These are phyloP conservation scores for Bombus difficillimus DNA, from an alignment of 1,140 invertebrate species.

Conservation along the genomic window DNA sequence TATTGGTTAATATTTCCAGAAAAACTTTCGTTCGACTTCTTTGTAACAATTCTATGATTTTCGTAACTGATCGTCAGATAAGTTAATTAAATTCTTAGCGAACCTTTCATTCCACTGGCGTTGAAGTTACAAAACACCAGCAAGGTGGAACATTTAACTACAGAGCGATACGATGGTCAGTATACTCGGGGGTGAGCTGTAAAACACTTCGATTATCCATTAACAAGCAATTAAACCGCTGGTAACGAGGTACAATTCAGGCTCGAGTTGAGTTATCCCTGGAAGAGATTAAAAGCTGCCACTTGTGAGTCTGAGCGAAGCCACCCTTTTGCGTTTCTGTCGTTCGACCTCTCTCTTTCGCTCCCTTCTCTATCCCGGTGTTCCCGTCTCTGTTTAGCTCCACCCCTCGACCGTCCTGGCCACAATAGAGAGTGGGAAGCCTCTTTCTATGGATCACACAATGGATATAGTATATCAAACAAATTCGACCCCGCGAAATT, in stretches of 20 bases:
- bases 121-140: constrained; percentile 16
- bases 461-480: constrained; percentile 80
- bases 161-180: constrained; percentile 5
- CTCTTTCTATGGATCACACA: constrained; percentile 73
- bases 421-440: constrained; percentile 68
- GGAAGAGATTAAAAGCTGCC: constrained; percentile 72
- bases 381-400: constrained; percentile 33
- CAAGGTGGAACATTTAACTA: constrained; percentile 2
- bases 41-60: not conserved
- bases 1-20: not conserved
- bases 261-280: constrained; percentile 62
- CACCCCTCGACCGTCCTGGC: constrained; percentile 41
- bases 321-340: constrained; percentile 58
- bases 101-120: not conserved
- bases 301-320: constrained; percentile 71
- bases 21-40: not conserved
- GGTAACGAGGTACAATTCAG: constrained; percentile 66
- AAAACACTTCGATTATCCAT: constrained; percentile 67
- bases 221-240: constrained; percentile 74
- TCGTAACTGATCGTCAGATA: not conserved
- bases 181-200: not conserved
- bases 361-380: not conserved
- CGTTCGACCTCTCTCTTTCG: constrained; percentile 50
- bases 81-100: constrained; percentile 2
- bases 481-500: constrained; percentile 75